phyloP scores from a whole-genome alignment of 1,140 invertebrate species.

The Zaprionus gabonicus region DNA sequence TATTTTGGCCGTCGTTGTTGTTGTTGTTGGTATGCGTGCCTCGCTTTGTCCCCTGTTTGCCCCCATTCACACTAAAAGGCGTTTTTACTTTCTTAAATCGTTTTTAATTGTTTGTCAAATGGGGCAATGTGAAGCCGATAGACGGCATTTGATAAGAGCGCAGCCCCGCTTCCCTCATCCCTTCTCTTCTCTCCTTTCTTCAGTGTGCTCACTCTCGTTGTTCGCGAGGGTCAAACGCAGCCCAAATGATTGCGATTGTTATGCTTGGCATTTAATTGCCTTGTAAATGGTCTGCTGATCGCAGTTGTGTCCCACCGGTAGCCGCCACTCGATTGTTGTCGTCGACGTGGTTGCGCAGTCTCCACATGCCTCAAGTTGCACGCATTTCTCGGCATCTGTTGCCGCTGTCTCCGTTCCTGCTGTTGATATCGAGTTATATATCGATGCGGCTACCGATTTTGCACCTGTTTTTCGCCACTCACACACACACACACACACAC shows the following conservation, averaged over 20 bases:
- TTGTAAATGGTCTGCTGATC: conserved; percentile 67
- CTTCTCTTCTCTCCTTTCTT: neutral
- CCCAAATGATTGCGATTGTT: conserved; percentile 68
- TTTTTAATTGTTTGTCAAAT: conserved; percentile 83
- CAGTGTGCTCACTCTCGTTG: neutral
- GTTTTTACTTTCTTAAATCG: conserved; percentile 82
- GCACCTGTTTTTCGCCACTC: conserved; percentile 69
- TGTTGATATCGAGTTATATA: conserved; percentile 70
- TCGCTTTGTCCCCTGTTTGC: conserved; percentile 4
- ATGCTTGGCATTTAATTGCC: conserved; percentile 82
- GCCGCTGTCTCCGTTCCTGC: conserved; percentile 29
- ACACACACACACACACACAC: conserved; percentile 6
- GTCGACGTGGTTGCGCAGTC: conserved; percentile 50
- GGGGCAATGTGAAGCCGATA: conserved; percentile 80
- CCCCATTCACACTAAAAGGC: conserved; percentile 75
- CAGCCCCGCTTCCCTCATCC: neutral
- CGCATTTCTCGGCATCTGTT: conserved; percentile 62
- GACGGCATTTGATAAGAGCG: conserved; percentile 73
- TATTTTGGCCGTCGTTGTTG: conserved; percentile 15
- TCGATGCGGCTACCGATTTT: conserved; percentile 74
- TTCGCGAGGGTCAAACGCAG: conserved; percentile 59
- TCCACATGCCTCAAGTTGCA: conserved; percentile 73
- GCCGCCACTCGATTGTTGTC: conserved; percentile 72
- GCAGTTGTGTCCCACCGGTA: conserved; percentile 64
- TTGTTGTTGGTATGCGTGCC: neutral